phyloP scores from a whole-genome alignment of 2,888 invertebrate genomes.

The Priapulus caudatus region DNA sequence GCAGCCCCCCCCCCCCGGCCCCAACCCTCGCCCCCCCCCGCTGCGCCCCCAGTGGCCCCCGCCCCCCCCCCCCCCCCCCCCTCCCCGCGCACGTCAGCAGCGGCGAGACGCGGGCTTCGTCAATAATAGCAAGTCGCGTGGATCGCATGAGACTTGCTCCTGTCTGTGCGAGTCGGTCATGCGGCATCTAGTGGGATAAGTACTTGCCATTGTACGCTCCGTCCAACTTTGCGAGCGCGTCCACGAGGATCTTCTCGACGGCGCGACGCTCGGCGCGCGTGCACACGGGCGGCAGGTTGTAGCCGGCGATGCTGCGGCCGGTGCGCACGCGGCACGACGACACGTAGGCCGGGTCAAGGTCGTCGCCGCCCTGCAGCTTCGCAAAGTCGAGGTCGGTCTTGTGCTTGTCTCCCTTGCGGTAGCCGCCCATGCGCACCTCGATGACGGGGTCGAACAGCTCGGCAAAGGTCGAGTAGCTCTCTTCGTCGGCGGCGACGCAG shows the following conservation, averaged over 20 bases:
- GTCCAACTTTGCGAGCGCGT: no score
- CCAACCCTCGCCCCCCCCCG: no score
- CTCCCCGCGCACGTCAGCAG: no score
- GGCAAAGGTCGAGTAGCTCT: conserved; percentile 22
- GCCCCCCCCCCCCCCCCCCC: no score
- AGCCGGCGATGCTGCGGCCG: conserved; percentile 30
- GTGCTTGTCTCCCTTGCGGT: conserved; percentile 18
- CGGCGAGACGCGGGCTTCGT: no score
- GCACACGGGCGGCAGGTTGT: conserved; percentile 27
- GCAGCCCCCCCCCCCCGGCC: no score
- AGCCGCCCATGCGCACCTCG: conserved; percentile 20
- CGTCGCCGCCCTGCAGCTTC: conserved; percentile 13
- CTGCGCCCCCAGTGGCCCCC: no score
- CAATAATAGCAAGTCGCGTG: no score
- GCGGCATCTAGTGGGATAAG: no score
- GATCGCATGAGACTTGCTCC: no score
- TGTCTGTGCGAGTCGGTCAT: no score
- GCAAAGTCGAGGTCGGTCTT: conserved; percentile 20
- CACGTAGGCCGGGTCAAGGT: conserved; percentile 22
- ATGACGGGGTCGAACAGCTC: conserved; percentile 23
- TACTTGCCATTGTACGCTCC: no score
- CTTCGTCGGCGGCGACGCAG: conserved; percentile 26
- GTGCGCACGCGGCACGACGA: conserved; percentile 32
- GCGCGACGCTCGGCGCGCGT: conserved; percentile 24
- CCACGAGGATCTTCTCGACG: conserved; percentile 21